A percentile compares a stretch with the other conserved stretches of the same genome.
phyloP scores from a whole-genome alignment of 2,888 invertebrate species.

The Cancer borealis region DNA sequence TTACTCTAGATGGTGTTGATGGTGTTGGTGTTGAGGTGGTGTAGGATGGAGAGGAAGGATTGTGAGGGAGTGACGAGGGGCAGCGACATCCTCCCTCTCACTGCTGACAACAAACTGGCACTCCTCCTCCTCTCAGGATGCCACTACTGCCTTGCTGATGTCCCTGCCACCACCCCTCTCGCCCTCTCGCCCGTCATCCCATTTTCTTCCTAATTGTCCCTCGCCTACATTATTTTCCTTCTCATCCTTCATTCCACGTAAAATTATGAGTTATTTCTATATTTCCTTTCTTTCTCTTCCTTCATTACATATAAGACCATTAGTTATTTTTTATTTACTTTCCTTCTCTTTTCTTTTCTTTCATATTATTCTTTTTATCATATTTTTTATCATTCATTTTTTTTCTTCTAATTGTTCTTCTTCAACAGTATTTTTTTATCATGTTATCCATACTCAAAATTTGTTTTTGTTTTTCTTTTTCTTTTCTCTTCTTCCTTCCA shows the following conservation, averaged over 20 bases:
- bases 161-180: background rate
- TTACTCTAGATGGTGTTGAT: background rate
- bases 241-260: too few relatives aligned
- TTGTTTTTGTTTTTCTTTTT: too few relatives aligned
- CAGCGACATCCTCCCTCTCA: slow-evolving; percentile 31
- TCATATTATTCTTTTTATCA: too few relatives aligned
- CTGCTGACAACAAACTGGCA: background rate
- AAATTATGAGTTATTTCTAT: too few relatives aligned
- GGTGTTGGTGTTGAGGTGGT: background rate
- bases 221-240: too few relatives aligned
- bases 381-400: too few relatives aligned
- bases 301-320: background rate
- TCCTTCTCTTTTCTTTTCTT: background rate
- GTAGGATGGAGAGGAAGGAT: background rate
- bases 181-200: background rate
- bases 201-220: too few relatives aligned
- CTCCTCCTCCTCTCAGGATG: background rate
- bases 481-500: background rate
- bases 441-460: too few relatives aligned
- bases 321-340: background rate
- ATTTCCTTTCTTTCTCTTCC: background rate
- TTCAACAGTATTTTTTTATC: too few relatives aligned
- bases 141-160: background rate
- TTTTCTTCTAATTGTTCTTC: too few relatives aligned
- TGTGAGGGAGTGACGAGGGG: background rate